Conservation (phyloP, 2,888 invertebrate genomes). For the Micropterix aruncella region DNA sequence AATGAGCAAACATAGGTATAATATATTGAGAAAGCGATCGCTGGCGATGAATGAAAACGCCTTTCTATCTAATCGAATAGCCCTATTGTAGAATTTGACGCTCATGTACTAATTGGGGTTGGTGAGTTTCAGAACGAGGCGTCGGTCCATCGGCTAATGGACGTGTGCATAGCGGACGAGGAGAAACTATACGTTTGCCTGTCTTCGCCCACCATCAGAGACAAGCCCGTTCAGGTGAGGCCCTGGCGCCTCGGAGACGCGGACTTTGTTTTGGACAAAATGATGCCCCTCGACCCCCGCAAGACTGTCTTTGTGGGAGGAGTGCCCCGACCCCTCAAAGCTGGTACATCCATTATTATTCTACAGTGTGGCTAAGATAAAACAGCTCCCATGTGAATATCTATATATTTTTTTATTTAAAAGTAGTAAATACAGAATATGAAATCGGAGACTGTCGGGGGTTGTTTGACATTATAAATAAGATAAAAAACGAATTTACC, state of each 20-base stretch:
- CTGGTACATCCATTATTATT: slow-evolving; percentile 38
- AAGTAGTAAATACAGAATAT: too few relatives aligned
- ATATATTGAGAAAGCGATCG: too few relatives aligned
- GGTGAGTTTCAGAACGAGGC: slow-evolving; percentile 66
- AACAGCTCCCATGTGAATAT: too few relatives aligned
- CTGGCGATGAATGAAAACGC: too few relatives aligned
- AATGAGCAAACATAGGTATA: too few relatives aligned
- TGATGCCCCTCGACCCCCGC: slow-evolving; percentile 92
- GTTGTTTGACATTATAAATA: too few relatives aligned
- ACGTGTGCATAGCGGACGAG: slow-evolving; percentile 94
- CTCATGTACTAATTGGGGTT: slow-evolving; percentile 1
- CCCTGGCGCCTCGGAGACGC: slow-evolving; percentile 97
- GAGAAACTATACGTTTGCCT: slow-evolving; percentile 96
- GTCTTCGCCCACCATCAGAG: slow-evolving; percentile 97
- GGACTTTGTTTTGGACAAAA: slow-evolving; percentile 93
- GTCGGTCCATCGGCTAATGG: slow-evolving; percentile 93
- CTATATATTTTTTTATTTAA: background rate
- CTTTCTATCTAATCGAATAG: too few relatives aligned
- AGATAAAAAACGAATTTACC: too few relatives aligned
- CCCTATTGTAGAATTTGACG: background rate
- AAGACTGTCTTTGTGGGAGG: slow-evolving; percentile 99
- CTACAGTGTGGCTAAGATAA: background rate
- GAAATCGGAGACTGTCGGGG: too few relatives aligned
- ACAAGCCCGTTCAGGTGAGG: slow-evolving; percentile 97
- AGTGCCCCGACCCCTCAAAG: too few relatives aligned